These are phyloP conservation scores for Epinephelus cyanopodus DNA, from an alignment of 2,113 vertebrate species.

Conservation along the genomic window DNA sequence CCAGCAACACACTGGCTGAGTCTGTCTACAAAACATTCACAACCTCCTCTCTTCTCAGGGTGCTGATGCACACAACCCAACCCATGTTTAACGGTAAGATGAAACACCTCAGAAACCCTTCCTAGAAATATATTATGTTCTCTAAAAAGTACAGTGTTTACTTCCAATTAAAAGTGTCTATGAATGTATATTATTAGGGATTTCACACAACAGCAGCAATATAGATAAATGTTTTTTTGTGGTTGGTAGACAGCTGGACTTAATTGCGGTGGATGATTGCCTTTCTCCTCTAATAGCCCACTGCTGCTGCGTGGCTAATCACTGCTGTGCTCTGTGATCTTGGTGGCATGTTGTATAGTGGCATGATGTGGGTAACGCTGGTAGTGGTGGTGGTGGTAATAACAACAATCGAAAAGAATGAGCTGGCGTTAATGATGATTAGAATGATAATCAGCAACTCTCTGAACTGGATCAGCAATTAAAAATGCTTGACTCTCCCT, in stretches of 20 bases:
- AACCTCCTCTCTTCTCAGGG: constrained; percentile 81
- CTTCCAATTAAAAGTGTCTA: neutral
- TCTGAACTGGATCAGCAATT: constrained; percentile 6
- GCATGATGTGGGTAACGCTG: constrained; percentile 19
- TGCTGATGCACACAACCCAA: constrained; percentile 91
- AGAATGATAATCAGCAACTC: constrained; percentile 20
- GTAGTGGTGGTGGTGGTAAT: constrained; percentile 38
- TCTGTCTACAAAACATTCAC: constrained; percentile 69
- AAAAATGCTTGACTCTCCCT: constrained; percentile 15
- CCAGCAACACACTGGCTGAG: constrained; percentile 65
- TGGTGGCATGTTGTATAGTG: constrained; percentile 15
- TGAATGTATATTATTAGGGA: neutral
- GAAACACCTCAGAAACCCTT: neutral
- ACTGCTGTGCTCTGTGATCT: constrained; percentile 28
- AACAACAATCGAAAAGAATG: neutral
- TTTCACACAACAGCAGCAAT: neutral
- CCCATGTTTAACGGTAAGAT: constrained; percentile 93
- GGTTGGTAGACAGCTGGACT: constrained; percentile 20
- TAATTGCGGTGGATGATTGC: constrained; percentile 40
- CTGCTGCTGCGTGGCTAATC: constrained; percentile 35
- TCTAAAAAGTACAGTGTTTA: neutral
- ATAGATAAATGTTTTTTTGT: neutral
- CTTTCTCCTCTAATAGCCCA: constrained; percentile 29
- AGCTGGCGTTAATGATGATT: constrained; percentile 7
- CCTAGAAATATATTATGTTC: neutral